Conservation (phyloP, 92 coral and sea anemone genomes). For the Epizoanthus scotinus region DNA sequence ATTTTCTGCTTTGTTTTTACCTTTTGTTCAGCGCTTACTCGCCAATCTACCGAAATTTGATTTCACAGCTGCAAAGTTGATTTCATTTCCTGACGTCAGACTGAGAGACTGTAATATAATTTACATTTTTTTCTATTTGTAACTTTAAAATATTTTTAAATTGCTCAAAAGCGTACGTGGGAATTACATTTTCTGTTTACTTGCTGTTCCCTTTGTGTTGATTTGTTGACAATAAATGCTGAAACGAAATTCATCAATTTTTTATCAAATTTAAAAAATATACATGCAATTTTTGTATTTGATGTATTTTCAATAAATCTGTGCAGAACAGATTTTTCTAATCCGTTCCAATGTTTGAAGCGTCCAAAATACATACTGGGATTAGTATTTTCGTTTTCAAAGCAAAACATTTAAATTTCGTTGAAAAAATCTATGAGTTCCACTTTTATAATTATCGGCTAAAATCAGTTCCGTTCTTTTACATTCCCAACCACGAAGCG, state of each 20-base stretch:
- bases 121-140: constrained; percentile 23
- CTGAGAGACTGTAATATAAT: background rate
- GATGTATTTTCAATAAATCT: constrained; percentile 16
- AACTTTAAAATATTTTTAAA: constrained; percentile 7
- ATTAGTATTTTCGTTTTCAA: constrained; percentile 1
- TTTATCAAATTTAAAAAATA: constrained; percentile 19
- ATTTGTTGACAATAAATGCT: constrained; percentile 18
- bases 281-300: background rate
- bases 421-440: background rate
- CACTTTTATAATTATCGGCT: background rate
- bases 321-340: background rate
- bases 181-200: too few species aligned
- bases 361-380: background rate
- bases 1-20: too few species aligned
- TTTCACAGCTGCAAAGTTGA: background rate
- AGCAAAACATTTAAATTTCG: background rate
- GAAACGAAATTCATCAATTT: constrained; percentile 22
- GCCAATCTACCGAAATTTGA: background rate
- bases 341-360: background rate
- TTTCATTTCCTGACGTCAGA: constrained; percentile 16
- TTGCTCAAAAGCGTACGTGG: constrained; percentile 4
- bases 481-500: background rate
- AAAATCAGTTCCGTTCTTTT: background rate
- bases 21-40: constrained; percentile 1
- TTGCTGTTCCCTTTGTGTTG: background rate